phyloP scores from a whole-genome alignment of 2,888 invertebrate species.

The Diogma glabrata region DNA sequence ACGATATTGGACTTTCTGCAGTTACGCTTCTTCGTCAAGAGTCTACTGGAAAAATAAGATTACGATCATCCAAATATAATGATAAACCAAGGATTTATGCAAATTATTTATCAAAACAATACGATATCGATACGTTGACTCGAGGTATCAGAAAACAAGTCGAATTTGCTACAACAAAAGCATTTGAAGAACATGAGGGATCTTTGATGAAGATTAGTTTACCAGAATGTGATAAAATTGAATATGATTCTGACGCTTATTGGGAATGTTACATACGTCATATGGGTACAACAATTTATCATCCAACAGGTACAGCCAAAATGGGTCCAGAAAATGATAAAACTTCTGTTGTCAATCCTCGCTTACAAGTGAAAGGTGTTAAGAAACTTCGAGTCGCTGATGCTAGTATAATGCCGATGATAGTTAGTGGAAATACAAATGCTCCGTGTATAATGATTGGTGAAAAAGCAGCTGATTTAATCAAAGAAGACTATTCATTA shows the following conservation, averaged over 20 bases:
- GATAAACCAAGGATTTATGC: slow-evolving; percentile 23
- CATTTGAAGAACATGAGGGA: slow-evolving; percentile 33
- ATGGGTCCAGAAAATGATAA: slow-evolving; percentile 45
- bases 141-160: slow-evolving; percentile 34
- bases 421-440: slow-evolving; percentile 50
- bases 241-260: slow-evolving; percentile 36
- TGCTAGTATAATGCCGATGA: slow-evolving; percentile 53
- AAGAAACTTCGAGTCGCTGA: slow-evolving; percentile 46
- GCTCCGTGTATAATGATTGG: slow-evolving; percentile 52
- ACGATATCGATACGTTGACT: slow-evolving; percentile 41
- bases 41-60: slow-evolving; percentile 43
- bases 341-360: slow-evolving; percentile 40
- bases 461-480: slow-evolving; percentile 51
- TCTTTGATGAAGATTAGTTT: slow-evolving; percentile 44
- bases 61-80: slow-evolving; percentile 24
- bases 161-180: slow-evolving; percentile 33
- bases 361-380: slow-evolving; percentile 41
- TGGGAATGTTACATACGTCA: slow-evolving; percentile 46
- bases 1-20: too few species aligned
- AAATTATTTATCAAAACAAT: slow-evolving; percentile 46
- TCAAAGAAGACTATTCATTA: slow-evolving; percentile 40
- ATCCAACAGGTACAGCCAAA: slow-evolving; percentile 56
- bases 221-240: slow-evolving; percentile 22
- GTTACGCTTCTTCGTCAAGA: slow-evolving; percentile 37
- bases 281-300: slow-evolving; percentile 46